A percentile compares a stretch with the other conserved stretches of the same genome.
Evolutionary conservation across 92 coral and sea anemone species (phyloP).

Genomic region (Pocillopora grandis): DNA sequence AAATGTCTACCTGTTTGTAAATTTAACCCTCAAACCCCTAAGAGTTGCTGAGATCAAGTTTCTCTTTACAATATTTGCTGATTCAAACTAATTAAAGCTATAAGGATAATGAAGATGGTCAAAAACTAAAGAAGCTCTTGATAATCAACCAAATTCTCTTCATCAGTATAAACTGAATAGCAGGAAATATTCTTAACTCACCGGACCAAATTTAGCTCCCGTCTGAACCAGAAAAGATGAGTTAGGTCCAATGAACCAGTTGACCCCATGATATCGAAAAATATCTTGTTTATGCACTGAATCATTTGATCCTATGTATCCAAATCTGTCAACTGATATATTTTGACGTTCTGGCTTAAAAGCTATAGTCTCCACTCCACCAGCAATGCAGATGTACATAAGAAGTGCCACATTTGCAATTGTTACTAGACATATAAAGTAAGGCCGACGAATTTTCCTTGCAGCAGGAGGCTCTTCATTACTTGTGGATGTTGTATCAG

Average conservation of each 20-base stretch:
- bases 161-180: not conserved
- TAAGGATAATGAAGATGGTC: no score
- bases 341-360: slow-evolving; percentile 31
- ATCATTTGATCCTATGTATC: slow-evolving; percentile 41
- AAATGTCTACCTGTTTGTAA: no score
- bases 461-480: not conserved
- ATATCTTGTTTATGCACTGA: slow-evolving; percentile 1
- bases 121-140: no score
- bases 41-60: no score
- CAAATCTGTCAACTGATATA: slow-evolving; percentile 44
- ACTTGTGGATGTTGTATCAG: slow-evolving; percentile 38
- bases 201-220: slow-evolving; percentile 82
- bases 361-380: slow-evolving; percentile 63
- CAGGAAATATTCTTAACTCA: slow-evolving; percentile 29
- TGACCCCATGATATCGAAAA: slow-evolving; percentile 46
- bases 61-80: no score
- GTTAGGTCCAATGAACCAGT: slow-evolving; percentile 79
- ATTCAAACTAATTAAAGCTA: no score
- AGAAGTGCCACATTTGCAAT: slow-evolving; percentile 53
- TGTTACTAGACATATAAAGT: slow-evolving; percentile 59
- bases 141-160: no score
- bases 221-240: slow-evolving; percentile 63
- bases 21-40: no score
- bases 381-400: slow-evolving; percentile 55
- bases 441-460: slow-evolving; percentile 47